Base-by-base conservation (phyloP, 2,113 vertebrate genomes). In the Ciconia boyciana region DNA sequence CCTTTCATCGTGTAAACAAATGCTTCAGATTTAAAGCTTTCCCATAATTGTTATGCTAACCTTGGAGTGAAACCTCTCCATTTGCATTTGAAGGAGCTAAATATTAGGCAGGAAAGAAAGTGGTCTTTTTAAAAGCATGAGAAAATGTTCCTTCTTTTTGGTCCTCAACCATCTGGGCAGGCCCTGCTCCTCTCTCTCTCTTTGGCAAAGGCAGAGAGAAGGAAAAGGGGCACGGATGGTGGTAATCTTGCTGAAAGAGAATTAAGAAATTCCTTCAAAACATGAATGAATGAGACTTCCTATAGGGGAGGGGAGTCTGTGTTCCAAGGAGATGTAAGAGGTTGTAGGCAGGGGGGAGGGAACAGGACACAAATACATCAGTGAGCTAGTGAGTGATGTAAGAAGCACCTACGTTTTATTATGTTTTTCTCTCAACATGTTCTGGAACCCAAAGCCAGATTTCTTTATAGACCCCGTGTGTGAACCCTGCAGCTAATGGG, bases 1-100 rank as follows among this genome's bases (percentile, higher is more conserved):
- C 98, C 98, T 99, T 99, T 99, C 99, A 99, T 99, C 98, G 48
- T 96, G 98, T 99, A 99, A 99, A 99, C 99, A 99, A 99, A 99
- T 98, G 99, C 99, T 98, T 98, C 98, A 98, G 99, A 99, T 99
- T 99, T 99, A 98, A 99, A 99, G 99, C 99, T 99, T 99, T 99
- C 99, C 98, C 99, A 99, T 99, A 98, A 99, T 99, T 99, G 99
- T 99, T 99, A 99, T 99, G 99, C 99, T 99, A 99, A 99, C 99
- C 99, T 99, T 99, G 98, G 98, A 99, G 98, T 97, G 94, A 98
- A 99, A 99, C 98, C 98, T 98, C 98, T 97, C 98, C 98, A 99
- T 99, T 99, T 99, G 99, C 99, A 99, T 99, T 99, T 99, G 99
- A 99, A 99, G 99, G 99, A 99, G 98, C 99, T 99, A 99, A 99